These are phyloP conservation scores for Scopus umbretta DNA, from an alignment of 2,113 vertebrate species.

Conservation along the genomic window DNA sequence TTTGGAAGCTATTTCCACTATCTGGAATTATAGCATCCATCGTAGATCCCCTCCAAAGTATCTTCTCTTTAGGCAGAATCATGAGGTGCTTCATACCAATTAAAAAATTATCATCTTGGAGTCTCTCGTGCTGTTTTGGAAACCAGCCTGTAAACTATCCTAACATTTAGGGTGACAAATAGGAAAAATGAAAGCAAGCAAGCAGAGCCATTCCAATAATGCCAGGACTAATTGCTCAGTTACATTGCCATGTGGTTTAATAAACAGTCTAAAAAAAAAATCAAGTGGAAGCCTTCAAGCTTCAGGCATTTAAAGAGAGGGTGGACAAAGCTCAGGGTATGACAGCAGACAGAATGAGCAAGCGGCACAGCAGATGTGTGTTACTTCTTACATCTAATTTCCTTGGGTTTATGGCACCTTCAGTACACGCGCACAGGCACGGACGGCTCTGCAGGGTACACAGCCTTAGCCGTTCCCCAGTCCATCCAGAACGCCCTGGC, in stretches of 20 bases:
- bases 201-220: background rate
- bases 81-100: background rate
- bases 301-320: background rate
- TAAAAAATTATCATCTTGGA: background rate
- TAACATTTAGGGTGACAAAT: slow-evolving; percentile 34
- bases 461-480: background rate
- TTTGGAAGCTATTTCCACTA: slow-evolving; percentile 2
- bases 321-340: background rate
- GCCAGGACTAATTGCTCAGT: background rate
- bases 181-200: slow-evolving; percentile 1
- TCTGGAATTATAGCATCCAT: background rate
- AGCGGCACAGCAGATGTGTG: background rate
- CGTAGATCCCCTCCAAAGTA: background rate
- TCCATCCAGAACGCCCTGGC: background rate
- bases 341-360: background rate
- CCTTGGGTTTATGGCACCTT: background rate
- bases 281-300: background rate
- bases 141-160: slow-evolving; percentile 33
- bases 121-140: background rate
- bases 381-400: background rate
- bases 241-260: background rate
- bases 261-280: background rate
- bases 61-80: background rate
- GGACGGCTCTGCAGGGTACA: background rate
- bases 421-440: background rate